Evolutionary conservation across 1,140 invertebrate species (phyloP).

Genomic region (Lerema accius): DNA sequence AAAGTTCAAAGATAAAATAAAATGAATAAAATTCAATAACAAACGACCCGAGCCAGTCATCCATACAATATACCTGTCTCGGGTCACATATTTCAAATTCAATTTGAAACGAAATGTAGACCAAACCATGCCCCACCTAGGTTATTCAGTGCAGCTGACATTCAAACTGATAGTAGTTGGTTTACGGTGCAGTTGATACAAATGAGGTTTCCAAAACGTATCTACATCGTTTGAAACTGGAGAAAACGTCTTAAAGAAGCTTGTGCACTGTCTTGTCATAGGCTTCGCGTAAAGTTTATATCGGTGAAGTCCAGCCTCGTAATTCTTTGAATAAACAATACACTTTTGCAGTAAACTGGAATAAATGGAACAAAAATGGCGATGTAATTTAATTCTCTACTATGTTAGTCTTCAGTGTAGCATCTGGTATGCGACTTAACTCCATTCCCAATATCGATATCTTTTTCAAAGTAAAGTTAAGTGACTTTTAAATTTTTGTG

Average conservation of each 20-base stretch:
- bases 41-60: not conserved
- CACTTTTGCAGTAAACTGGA: no score
- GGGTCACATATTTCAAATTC: conserved; percentile 12
- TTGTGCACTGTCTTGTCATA: conserved; percentile 5
- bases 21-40: not conserved
- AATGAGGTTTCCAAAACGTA: conserved; percentile 32
- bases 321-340: no score
- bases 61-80: not conserved
- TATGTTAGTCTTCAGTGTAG: no score
- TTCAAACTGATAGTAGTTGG: conserved; percentile 23
- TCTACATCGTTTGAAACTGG: conserved; percentile 15
- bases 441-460: no score
- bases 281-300: no score
- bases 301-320: no score
- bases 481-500: no score
- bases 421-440: no score
- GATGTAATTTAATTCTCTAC: no score
- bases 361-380: no score
- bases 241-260: conserved; percentile 15
- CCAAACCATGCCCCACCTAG: conserved; percentile 2
- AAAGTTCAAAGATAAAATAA: no score
- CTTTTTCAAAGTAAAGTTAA: no score
- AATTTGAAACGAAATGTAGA: conserved; percentile 16
- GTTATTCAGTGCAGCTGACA: conserved; percentile 16
- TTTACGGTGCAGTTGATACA: conserved; percentile 14